phyloP scores from a whole-genome alignment of 2,888 invertebrate genomes.

The Oxyscelio sp. region DNA sequence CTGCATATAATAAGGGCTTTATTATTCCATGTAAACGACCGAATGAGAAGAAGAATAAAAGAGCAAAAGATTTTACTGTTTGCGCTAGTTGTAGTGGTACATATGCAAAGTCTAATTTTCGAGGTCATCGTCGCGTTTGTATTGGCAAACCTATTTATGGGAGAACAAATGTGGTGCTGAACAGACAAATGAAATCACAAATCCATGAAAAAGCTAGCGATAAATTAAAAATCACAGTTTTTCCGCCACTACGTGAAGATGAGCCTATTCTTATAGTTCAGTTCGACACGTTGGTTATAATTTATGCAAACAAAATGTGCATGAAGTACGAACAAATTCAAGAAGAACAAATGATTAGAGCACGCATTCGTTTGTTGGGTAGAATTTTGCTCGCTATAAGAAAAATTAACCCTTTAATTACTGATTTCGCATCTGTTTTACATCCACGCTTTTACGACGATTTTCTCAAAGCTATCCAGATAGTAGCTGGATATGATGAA shows the following conservation, averaged over 20 bases:
- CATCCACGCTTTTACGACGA: constrained; percentile 56
- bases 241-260: background rate
- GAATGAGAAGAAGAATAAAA: background rate
- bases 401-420: background rate
- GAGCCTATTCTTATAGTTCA: background rate
- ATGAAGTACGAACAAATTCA: background rate
- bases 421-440: constrained; percentile 52
- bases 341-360: background rate
- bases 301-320: background rate
- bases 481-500: constrained; percentile 50
- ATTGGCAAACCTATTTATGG: background rate
- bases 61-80: too few relatives aligned
- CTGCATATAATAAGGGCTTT: constrained; percentile 4
- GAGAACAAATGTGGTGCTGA: background rate
- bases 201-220: background rate
- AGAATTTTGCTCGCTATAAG: background rate
- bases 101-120: too few relatives aligned
- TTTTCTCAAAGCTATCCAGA: constrained; percentile 45
- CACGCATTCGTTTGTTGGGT: background rate
- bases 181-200: background rate
- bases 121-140: background rate
- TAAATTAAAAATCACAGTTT: background rate
- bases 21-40: background rate
- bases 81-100: too few relatives aligned
- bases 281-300: background rate